A percentile compares a stretch with the other conserved stretches of the same genome.
These are phyloP conservation scores for Bettongia penicillata DNA, from an alignment of 2,113 vertebrate genomes.

Conservation along the genomic window DNA sequence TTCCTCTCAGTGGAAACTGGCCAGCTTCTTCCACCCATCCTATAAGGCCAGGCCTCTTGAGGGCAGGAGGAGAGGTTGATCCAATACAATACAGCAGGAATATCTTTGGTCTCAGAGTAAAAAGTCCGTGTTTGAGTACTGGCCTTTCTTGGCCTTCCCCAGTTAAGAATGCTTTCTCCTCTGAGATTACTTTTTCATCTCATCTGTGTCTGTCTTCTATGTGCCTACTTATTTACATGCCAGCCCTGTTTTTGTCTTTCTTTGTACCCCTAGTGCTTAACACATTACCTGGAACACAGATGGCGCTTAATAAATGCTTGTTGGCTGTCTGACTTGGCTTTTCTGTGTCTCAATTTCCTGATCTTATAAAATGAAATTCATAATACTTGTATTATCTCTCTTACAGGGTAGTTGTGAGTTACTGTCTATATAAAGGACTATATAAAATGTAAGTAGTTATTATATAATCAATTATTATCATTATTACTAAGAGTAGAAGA, in stretches of 20 bases:
- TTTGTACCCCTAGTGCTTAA: accelerated
- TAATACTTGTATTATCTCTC: background rate
- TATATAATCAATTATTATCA: background rate
- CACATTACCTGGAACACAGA: accelerated
- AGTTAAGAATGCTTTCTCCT: background rate
- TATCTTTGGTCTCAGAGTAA: background rate
- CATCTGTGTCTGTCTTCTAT: background rate
- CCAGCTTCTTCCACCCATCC: background rate
- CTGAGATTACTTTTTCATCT: background rate
- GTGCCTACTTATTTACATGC: background rate
- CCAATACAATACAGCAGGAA: background rate
- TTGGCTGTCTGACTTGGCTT: background rate
- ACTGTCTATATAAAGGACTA: background rate
- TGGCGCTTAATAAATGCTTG: background rate
- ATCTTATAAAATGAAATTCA: background rate
- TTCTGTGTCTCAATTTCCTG: background rate
- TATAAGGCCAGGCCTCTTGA: background rate
- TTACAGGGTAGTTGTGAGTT: background rate
- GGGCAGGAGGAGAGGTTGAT: background rate
- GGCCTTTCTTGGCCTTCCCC: background rate
- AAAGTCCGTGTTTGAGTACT: background rate
- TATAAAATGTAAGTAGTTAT: background rate
- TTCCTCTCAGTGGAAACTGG: background rate
- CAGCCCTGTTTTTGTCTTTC: accelerated
- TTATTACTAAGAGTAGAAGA: background rate